Evolutionary conservation across 2,797 vertebrate genomes (phyloP).

Genomic region (Aerospiza tachiro): DNA sequence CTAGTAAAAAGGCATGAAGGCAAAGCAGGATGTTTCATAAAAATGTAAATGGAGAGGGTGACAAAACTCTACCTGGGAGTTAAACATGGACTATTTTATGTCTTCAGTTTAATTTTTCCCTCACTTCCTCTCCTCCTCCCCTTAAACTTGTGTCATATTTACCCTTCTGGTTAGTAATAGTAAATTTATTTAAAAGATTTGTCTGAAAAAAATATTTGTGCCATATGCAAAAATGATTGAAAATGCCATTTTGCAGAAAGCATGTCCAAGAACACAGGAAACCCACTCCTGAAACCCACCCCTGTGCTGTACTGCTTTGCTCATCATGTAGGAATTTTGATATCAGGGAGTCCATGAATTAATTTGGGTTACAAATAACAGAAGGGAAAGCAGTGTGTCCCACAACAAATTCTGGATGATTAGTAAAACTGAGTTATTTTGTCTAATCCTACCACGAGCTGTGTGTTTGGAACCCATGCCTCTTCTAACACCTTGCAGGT

Average conservation of each 20-base stretch:
- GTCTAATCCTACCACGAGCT: background rate
- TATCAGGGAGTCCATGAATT: rapidly evolving
- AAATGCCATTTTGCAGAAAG: background rate
- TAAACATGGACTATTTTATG: background rate
- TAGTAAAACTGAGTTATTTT: background rate
- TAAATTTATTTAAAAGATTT: background rate
- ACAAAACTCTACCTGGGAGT: background rate
- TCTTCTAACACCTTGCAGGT: background rate
- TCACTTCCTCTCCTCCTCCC: background rate
- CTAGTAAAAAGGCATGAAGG: background rate
- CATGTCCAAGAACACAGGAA: background rate
- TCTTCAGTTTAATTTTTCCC: background rate
- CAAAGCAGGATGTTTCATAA: background rate
- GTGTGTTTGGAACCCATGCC: background rate
- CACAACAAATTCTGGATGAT: background rate
- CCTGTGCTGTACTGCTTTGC: background rate
- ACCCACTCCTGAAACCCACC: background rate
- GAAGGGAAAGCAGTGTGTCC: background rate
- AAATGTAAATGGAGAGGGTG: background rate
- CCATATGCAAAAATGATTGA: background rate
- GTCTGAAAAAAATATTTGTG: background rate
- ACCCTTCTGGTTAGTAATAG: background rate
- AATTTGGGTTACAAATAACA: background rate
- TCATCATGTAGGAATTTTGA: rapidly evolving
- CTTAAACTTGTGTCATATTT: background rate